Base-by-base conservation (phyloP, 2,888 invertebrate species). In the Teinopalpus imperialis region DNA sequence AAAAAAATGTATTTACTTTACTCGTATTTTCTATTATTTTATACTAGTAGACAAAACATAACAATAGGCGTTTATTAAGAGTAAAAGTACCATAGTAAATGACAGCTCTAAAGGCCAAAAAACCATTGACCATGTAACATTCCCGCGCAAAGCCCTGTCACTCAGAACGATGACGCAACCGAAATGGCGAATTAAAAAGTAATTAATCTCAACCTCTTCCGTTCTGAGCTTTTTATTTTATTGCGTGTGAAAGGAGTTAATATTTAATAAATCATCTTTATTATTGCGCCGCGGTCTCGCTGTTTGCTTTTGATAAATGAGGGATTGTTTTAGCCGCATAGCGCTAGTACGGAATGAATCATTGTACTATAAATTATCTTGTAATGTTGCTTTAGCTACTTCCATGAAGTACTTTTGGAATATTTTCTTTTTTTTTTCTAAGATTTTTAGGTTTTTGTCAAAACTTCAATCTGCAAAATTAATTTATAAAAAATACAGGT, bases 111-210 rank as follows among this genome's bases (percentile, higher is more conserved):
- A 46, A 52, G 43, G 40, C 29, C 43, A 42, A 45, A 54, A 49
- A 52, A 50, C 52, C 55, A 48, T 49, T 49, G 42, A 53, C 49
- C 58, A 53, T 43, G 45, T 54, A 46, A 41, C 57, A 57, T 63
- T 64, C 65, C 61, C 64, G 67, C 66, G 61, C 59, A 61, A 61
- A 55, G 51, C 43, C 51, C 44, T 57, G 63, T 62, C 66, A 63
- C 52, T 57, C 55, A 54, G 18, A 9, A 34, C 54, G 53, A 62
- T 70, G 69, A 72, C 67, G 73, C 67, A 77, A 72, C 69, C 52
- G 71, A 80, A 79, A 81, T 81, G 74, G 81, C 78, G 78, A 76
- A 82, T 82, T 82, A 81, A 80, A 82, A 80, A 71, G 78, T 74
- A 80, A 81, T 82, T 81, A 81, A 81, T 80, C 66, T 65, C 58